Percentiles rank a stretch among this genome's conserved stretches.
Evolutionary conservation across 2,888 invertebrate species (phyloP).

Genomic region (Helleia helle): DNA sequence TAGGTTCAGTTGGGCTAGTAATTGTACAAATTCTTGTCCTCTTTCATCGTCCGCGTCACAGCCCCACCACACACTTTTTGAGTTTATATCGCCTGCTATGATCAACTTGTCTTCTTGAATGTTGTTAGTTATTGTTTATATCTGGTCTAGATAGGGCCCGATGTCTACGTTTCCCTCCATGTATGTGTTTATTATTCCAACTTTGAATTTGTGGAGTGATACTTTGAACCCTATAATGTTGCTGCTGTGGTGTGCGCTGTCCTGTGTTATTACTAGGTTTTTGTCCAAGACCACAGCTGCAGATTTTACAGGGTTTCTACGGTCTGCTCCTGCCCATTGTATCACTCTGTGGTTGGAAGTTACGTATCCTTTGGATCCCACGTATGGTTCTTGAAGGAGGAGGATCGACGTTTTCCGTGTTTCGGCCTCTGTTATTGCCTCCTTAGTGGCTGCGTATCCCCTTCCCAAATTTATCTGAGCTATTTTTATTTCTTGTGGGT

Average conservation of each 20-base stretch:
- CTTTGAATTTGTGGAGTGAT: neutral
- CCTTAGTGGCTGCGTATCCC: neutral
- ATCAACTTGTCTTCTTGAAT: neutral
- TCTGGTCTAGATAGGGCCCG: neutral
- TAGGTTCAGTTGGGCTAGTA: neutral
- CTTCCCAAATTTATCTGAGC: neutral
- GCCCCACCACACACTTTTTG: slow-evolving; percentile 13
- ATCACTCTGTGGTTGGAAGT: neutral
- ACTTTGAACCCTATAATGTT: neutral
- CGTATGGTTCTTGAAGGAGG: neutral
- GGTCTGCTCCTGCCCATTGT: neutral
- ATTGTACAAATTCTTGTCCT: neutral
- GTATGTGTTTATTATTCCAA: neutral
- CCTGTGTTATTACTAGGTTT: neutral
- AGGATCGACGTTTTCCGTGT: neutral
- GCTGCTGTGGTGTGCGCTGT: neutral
- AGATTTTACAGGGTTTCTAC: neutral
- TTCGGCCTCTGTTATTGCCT: neutral
- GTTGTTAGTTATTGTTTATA: neutral
- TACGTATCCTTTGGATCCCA: neutral
- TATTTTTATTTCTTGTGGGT: neutral
- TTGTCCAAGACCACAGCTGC: neutral
- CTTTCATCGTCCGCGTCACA: neutral
- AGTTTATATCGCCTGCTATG: slow-evolving; percentile 7
- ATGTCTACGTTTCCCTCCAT: neutral